Percentiles rank a stretch among this genome's conserved stretches.
phyloP scores from a whole-genome alignment of 2,888 invertebrate genomes.

The Synanthedon myopaeformis region DNA sequence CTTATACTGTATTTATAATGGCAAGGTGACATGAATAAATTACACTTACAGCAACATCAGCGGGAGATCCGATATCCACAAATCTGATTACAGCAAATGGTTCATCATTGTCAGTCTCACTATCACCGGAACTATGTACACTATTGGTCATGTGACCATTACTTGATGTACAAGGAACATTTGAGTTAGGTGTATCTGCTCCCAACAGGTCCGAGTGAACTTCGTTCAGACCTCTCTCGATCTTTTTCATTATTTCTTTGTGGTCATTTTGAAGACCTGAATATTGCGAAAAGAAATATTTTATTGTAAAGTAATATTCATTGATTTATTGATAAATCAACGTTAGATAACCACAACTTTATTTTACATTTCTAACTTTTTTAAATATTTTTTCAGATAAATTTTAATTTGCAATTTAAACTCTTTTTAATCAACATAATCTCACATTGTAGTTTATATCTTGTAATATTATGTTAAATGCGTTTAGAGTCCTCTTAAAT shows the following conservation, averaged over 20 bases:
- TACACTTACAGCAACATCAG: slow-evolving; percentile 79
- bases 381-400: no score
- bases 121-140: slow-evolving; percentile 7
- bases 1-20: no score
- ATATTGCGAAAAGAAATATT: slow-evolving; percentile 3
- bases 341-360: no score
- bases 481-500: no score
- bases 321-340: no score
- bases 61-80: slow-evolving; percentile 83
- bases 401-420: no score
- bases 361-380: no score
- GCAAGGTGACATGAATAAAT: neutral
- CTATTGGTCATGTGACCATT: slow-evolving; percentile 6
- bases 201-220: slow-evolving; percentile 62
- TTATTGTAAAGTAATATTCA: neutral
- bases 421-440: no score
- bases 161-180: slow-evolving; percentile 16
- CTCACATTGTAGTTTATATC: no score
- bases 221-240: slow-evolving; percentile 80
- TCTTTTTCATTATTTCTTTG: slow-evolving; percentile 83
- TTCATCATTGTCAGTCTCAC: slow-evolving; percentile 12
- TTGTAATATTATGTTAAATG: no score
- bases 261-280: slow-evolving; percentile 90
- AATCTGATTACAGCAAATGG: slow-evolving; percentile 77
- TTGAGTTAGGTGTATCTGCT: slow-evolving; percentile 14